A percentile compares a stretch with the other conserved stretches of the same genome.
phyloP scores from a whole-genome alignment of 2,797 vertebrate species.

The Lateolabrax maculatus region DNA sequence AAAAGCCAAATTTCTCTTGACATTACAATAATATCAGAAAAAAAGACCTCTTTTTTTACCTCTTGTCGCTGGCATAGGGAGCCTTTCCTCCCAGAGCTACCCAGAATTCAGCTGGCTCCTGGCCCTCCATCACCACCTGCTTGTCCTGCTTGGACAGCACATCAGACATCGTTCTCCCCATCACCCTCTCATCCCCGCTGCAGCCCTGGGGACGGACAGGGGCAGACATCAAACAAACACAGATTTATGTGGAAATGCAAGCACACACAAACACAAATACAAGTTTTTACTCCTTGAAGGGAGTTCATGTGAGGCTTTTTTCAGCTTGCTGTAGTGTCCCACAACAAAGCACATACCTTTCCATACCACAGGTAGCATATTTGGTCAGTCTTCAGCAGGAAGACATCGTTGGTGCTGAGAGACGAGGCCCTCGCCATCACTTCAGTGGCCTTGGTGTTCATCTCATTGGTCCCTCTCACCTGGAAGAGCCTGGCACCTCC shows the following conservation, averaged over 20 bases:
- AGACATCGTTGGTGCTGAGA: slow-evolving; percentile 92
- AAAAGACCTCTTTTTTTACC: slow-evolving; percentile 75
- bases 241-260: not conserved
- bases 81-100: slow-evolving; percentile 91
- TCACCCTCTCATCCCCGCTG: slow-evolving; percentile 92
- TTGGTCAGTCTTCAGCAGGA: slow-evolving; percentile 86
- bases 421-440: slow-evolving; percentile 88
- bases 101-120: slow-evolving; percentile 94
- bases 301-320: not conserved
- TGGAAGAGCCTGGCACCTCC: slow-evolving; percentile 88
- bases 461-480: slow-evolving; percentile 88
- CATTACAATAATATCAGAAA: not conserved
- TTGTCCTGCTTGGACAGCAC: slow-evolving; percentile 90
- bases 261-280: not conserved
- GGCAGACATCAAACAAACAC: slow-evolving; percentile 17
- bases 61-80: slow-evolving; percentile 90
- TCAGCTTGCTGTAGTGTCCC: not conserved
- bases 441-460: slow-evolving; percentile 92
- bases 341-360: slow-evolving; percentile 83
- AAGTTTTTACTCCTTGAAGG: not conserved
- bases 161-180: slow-evolving; percentile 89
- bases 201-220: slow-evolving; percentile 86
- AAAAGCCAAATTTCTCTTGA: not conserved
- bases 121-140: slow-evolving; percentile 91
- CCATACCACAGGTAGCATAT: slow-evolving; percentile 93